A percentile compares a stretch with the other conserved stretches of the same genome.
These are phyloP conservation scores for Minunthozetes semirufus DNA, from an alignment of 2,888 invertebrate genomes.

Conservation along the genomic window DNA sequence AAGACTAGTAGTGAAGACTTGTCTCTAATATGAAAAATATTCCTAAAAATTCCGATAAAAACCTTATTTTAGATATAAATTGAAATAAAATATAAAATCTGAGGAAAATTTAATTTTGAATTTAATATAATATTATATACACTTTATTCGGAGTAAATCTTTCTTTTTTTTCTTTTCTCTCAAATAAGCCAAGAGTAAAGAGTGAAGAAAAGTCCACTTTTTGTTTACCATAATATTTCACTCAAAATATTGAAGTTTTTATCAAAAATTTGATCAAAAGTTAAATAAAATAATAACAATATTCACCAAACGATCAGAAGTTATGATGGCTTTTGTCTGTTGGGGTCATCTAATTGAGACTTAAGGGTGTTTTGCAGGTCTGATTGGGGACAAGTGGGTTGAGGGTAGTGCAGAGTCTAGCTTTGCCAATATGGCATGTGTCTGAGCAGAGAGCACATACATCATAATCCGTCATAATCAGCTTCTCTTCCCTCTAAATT, in stretches of 20 bases:
- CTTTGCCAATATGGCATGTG: constrained; percentile 11
- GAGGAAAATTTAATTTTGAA: not conserved
- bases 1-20: no score
- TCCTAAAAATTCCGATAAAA: not conserved
- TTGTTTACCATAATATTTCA: not conserved
- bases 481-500: constrained; percentile 19
- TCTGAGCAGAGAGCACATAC: constrained; percentile 9
- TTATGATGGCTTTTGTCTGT: not conserved
- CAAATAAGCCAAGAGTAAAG: no score
- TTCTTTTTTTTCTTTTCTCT: no score
- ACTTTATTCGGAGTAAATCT: not conserved
- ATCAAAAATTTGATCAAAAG: not conserved
- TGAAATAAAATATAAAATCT: not conserved
- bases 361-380: constrained; percentile 21
- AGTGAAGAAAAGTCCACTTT: not conserved
- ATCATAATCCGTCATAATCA: constrained; percentile 29
- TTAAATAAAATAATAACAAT: not conserved
- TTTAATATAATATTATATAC: not conserved
- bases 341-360: not conserved
- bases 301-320: not conserved
- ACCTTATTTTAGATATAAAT: not conserved
- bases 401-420: not conserved
- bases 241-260: not conserved
- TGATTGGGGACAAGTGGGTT: constrained; percentile 1
- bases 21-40: not conserved